Evolutionary conservation across 2,888 invertebrate genomes (phyloP).

Genomic region (Tinea trinotella): DNA sequence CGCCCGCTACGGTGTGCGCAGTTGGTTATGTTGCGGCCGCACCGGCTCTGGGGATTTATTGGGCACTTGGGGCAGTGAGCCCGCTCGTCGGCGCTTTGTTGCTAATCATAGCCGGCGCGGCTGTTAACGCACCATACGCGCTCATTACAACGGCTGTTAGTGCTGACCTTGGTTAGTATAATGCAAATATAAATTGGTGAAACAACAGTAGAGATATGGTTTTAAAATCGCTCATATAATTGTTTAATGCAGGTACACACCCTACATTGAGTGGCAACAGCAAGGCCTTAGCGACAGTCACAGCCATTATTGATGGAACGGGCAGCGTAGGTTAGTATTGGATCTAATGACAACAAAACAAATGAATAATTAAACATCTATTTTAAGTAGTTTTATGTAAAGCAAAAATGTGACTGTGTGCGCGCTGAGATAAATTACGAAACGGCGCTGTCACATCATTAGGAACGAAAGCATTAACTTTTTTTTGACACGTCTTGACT

Average conservation of each 20-base stretch:
- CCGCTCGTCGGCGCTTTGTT: conserved; percentile 69
- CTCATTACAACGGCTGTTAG: conserved; percentile 97
- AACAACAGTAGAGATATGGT: not conserved
- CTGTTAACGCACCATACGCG: conserved; percentile 97
- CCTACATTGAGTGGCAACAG: conserved; percentile 86
- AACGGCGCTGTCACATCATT: too few relatives aligned
- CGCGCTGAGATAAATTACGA: too few relatives aligned
- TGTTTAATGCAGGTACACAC: conserved; percentile 76
- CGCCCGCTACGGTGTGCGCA: conserved; percentile 90
- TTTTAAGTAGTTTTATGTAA: too few relatives aligned
- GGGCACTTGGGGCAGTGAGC: conserved; percentile 1
- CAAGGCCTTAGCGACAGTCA: conserved; percentile 95
- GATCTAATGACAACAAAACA: too few relatives aligned
- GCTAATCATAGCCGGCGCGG: conserved; percentile 80
- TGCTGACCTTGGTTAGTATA: conserved; percentile 81
- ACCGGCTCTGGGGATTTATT: conserved; percentile 64
- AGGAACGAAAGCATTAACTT: too few relatives aligned
- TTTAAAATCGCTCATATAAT: not conserved
- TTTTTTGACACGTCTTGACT: too few relatives aligned
- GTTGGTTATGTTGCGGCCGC: conserved; percentile 85
- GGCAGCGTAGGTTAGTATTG: conserved; percentile 83
- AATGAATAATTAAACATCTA: too few relatives aligned
- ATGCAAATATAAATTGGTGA: not conserved
- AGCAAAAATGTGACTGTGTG: too few relatives aligned
- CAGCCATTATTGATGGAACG: conserved; percentile 97